A percentile compares a stretch with the other conserved stretches of the same genome.
Evolutionary conservation across 2,888 invertebrate genomes (phyloP).

Genomic region (Pseudococcus viburni): DNA sequence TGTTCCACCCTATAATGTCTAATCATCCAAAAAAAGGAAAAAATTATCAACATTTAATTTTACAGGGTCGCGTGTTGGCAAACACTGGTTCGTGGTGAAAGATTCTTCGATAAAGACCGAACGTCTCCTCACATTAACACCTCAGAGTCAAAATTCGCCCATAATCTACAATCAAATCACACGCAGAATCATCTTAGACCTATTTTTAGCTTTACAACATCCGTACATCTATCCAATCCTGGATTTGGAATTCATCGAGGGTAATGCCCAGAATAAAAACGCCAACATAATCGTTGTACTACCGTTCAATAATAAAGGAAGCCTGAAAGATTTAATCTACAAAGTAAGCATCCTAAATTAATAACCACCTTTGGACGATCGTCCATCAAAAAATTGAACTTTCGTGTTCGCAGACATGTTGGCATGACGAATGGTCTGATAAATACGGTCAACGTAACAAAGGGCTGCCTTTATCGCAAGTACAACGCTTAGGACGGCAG

Average conservation of each 20-base stretch:
- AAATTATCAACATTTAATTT: background rate
- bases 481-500: constrained; percentile 89
- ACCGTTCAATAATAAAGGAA: constrained; percentile 87
- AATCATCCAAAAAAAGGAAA: background rate
- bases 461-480: constrained; percentile 83
- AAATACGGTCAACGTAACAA: constrained; percentile 81
- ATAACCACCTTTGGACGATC: background rate
- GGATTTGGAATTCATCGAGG: constrained; percentile 82
- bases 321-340: constrained; percentile 91
- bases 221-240: constrained; percentile 93
- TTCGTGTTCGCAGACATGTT: constrained; percentile 76
- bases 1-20: too few relatives aligned
- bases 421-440: constrained; percentile 84
- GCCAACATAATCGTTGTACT: constrained; percentile 82
- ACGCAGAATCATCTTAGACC: constrained; percentile 80
- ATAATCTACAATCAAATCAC: constrained; percentile 80
- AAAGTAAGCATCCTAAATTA: constrained; percentile 75
- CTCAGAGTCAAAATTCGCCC: constrained; percentile 76
- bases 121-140: constrained; percentile 81
- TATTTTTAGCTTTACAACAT: constrained; percentile 89
- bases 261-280: constrained; percentile 71
- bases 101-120: constrained; percentile 86
- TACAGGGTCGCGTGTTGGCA: constrained; percentile 83
- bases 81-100: constrained; percentile 92
- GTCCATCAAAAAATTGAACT: background rate